These are phyloP conservation scores for Oscheius onirici DNA, from an alignment of 2,888 invertebrate genomes.

Conservation along the genomic window DNA sequence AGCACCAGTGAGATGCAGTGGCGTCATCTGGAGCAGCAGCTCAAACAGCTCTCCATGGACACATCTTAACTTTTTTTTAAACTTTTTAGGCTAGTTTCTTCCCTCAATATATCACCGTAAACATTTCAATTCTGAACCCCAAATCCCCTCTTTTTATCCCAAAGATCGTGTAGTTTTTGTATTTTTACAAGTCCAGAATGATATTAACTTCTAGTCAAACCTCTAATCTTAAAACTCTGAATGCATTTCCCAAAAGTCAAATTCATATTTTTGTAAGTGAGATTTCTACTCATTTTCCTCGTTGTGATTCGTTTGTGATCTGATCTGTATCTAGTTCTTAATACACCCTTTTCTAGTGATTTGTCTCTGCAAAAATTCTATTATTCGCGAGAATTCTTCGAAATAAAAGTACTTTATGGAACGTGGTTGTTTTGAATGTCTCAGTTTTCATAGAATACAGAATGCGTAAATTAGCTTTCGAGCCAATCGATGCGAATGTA, in stretches of 20 bases:
- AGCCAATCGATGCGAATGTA: no score
- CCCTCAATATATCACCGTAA: slow-evolving; percentile 1
- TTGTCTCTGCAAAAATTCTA: no score
- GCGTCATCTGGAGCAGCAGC: slow-evolving; percentile 33
- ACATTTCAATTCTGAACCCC: slow-evolving; percentile 4
- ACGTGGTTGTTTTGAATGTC: no score
- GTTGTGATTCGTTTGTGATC: slow-evolving; percentile 33
- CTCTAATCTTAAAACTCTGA: no score
- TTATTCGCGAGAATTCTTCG: no score
- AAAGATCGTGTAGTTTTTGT: neutral
- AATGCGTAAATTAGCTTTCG: no score
- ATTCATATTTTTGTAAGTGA: no score
- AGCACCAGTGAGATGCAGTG: slow-evolving; percentile 64
- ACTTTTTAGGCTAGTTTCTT: neutral
- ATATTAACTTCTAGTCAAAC: slow-evolving; percentile 9
- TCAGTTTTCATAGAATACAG: no score
- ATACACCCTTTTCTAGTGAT: neutral
- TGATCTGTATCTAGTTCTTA: slow-evolving; percentile 25
- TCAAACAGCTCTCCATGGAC: slow-evolving; percentile 28
- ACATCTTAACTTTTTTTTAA: slow-evolving; percentile 11
- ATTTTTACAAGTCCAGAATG: neutral
- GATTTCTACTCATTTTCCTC: slow-evolving; percentile 8
- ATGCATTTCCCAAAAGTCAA: no score
- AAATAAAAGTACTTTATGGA: no score
- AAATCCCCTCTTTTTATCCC: neutral